phyloP scores from a whole-genome alignment of 1,140 invertebrate genomes.

The Platyscapa corneri region DNA sequence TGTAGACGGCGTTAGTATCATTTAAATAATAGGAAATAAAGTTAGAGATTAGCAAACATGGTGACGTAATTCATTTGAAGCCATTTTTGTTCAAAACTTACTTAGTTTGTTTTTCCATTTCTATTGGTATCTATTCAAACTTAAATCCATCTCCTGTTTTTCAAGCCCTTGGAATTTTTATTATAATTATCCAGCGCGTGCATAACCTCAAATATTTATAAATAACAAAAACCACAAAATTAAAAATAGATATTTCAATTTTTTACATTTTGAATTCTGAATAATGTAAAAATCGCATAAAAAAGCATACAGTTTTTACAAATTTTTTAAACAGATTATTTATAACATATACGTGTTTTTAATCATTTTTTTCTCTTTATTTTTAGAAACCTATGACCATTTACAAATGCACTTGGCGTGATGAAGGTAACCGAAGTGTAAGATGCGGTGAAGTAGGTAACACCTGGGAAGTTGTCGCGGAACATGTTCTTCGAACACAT shows the following conservation, averaged over 20 bases:
- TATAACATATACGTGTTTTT: not conserved
- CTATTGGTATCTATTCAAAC: not conserved
- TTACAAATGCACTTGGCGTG: slow-evolving; percentile 51
- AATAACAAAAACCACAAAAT: not conserved
- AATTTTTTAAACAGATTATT: not conserved
- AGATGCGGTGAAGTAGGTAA: slow-evolving; percentile 39
- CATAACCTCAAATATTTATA: not conserved
- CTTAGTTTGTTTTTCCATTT: not conserved
- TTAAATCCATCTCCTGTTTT: not conserved
- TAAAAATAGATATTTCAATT: not conserved
- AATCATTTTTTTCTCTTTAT: not conserved
- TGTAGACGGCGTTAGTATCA: not conserved
- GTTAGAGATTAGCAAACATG: not conserved
- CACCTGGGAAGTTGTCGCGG: slow-evolving; percentile 40
- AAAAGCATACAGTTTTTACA: not conserved
- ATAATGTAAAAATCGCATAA: not conserved
- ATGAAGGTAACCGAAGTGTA: slow-evolving; percentile 14
- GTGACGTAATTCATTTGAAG: not conserved
- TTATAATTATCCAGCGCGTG: not conserved
- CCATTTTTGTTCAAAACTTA: not conserved
- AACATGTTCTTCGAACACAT: slow-evolving; percentile 42
- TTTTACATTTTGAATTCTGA: not conserved
- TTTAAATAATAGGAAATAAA: not conserved
- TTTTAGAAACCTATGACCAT: slow-evolving; percentile 48
- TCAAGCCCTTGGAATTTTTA: no score